phyloP scores from a whole-genome alignment of 2,113 vertebrate species.

The Nestor notabilis region DNA sequence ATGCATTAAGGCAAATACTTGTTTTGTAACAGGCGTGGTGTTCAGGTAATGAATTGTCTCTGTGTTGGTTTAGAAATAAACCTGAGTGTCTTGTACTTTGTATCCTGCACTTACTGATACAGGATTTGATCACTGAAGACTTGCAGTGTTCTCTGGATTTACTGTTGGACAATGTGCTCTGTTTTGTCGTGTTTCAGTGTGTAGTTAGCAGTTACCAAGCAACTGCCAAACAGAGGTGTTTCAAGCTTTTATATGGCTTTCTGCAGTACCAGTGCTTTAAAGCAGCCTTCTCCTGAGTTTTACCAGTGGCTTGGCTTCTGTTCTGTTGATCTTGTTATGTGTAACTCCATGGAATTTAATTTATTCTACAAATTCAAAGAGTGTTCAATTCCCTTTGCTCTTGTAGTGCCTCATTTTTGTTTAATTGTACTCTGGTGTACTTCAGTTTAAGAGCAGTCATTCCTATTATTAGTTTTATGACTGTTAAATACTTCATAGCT shows the following conservation, averaged over 20 bases:
- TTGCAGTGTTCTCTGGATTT: not conserved
- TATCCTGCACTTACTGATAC: not conserved
- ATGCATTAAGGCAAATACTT: not conserved
- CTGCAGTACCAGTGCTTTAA: not conserved
- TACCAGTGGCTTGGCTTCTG: not conserved
- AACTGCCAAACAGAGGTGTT: not conserved
- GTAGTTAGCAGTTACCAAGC: constrained; percentile 17
- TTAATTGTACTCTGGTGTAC: not conserved
- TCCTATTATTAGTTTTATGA: not conserved
- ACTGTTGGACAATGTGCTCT: not conserved
- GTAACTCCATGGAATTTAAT: not conserved
- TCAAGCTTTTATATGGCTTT: not conserved
- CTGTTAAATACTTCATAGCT: not conserved
- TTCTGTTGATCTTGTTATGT: not conserved
- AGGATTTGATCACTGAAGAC: not conserved
- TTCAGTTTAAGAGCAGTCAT: not conserved
- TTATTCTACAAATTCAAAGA: not conserved
- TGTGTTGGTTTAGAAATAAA: not conserved
- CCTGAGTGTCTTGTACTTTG: rapidly evolving
- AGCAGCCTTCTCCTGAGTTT: not conserved
- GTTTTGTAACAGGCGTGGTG: not conserved
- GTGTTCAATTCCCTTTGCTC: not conserved
- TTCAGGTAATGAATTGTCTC: not conserved
- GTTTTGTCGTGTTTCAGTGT: not conserved
- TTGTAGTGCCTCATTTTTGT: not conserved